These are phyloP conservation scores for Helicoverpa armigera DNA, from an alignment of 1,140 invertebrate genomes.

Conservation along the genomic window DNA sequence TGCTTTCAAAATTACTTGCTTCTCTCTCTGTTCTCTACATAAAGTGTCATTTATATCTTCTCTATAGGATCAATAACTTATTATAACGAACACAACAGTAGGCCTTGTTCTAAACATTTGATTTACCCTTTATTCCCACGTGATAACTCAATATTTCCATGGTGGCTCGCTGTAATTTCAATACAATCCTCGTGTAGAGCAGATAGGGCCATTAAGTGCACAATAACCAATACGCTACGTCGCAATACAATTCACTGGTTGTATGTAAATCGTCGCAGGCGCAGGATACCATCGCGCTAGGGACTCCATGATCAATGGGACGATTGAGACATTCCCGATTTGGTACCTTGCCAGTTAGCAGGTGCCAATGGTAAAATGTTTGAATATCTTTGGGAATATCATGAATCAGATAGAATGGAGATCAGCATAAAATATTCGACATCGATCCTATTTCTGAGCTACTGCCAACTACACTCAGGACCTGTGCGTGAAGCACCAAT, in stretches of 20 bases:
- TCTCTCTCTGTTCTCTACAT: neutral
- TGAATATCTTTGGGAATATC: too few relatives aligned
- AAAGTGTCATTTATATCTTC: neutral
- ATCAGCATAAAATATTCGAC: too few relatives aligned
- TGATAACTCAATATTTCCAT: slow-evolving; percentile 16
- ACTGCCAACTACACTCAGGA: too few relatives aligned
- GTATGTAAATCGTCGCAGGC: slow-evolving; percentile 46
- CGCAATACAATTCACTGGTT: slow-evolving; percentile 33
- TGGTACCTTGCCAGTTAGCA: neutral
- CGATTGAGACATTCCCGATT: neutral
- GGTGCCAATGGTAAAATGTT: too few relatives aligned
- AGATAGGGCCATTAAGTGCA: slow-evolving; percentile 23
- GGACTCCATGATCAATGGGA: neutral
- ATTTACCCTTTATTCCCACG: slow-evolving; percentile 7
- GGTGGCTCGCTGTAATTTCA: slow-evolving; percentile 1
- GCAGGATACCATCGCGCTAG: slow-evolving; percentile 13
- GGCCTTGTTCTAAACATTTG: too few relatives aligned
- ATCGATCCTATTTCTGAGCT: too few relatives aligned
- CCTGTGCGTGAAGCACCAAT: too few relatives aligned
- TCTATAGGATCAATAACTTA: neutral
- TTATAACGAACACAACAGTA: too few relatives aligned
- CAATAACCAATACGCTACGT: slow-evolving; percentile 40
- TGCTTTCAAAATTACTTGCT: too few relatives aligned
- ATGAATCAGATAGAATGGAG: too few relatives aligned
- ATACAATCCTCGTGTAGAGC: slow-evolving; percentile 3